Evolutionary conservation across 2,113 vertebrate genomes (phyloP).

Genomic region (Argyrosomus japonicus): DNA sequence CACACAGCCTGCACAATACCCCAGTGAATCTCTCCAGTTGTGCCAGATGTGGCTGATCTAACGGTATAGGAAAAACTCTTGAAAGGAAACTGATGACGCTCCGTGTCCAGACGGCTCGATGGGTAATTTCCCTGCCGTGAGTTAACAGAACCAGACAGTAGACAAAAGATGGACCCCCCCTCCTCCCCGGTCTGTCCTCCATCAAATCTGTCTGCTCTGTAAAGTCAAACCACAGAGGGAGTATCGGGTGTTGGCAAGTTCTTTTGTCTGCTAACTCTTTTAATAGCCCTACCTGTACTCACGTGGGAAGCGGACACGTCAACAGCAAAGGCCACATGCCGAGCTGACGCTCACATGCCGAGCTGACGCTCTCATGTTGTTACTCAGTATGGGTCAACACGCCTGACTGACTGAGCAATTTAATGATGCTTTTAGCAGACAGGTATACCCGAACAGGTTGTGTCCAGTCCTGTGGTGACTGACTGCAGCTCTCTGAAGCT

Average conservation of each 20-base stretch:
- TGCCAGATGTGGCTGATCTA: neutral
- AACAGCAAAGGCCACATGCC: conserved; percentile 48
- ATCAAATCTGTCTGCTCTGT: conserved; percentile 55
- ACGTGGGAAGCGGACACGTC: conserved; percentile 47
- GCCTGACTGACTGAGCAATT: conserved; percentile 44
- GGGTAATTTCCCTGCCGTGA: neutral
- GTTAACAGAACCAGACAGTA: conserved; percentile 33
- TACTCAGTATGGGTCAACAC: conserved; percentile 68
- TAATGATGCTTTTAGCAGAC: conserved; percentile 19
- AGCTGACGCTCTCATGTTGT: conserved; percentile 37
- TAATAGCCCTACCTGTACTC: conserved; percentile 55
- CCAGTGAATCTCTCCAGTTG: neutral
- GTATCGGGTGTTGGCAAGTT: conserved; percentile 70
- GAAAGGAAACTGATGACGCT: neutral
- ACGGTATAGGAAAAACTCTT: neutral
- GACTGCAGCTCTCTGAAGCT: neutral
- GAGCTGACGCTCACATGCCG: conserved; percentile 19
- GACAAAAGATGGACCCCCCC: conserved; percentile 28
- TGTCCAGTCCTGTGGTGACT: conserved; percentile 3
- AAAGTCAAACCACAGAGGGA: conserved; percentile 62
- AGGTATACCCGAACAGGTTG: conserved; percentile 38
- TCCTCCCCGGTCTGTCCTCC: neutral
- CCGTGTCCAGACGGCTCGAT: neutral
- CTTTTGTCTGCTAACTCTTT: conserved; percentile 67
- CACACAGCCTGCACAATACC: neutral